These are phyloP conservation scores for Monoplex corrugatus DNA, from an alignment of 2,888 invertebrate species.

Conservation along the genomic window DNA sequence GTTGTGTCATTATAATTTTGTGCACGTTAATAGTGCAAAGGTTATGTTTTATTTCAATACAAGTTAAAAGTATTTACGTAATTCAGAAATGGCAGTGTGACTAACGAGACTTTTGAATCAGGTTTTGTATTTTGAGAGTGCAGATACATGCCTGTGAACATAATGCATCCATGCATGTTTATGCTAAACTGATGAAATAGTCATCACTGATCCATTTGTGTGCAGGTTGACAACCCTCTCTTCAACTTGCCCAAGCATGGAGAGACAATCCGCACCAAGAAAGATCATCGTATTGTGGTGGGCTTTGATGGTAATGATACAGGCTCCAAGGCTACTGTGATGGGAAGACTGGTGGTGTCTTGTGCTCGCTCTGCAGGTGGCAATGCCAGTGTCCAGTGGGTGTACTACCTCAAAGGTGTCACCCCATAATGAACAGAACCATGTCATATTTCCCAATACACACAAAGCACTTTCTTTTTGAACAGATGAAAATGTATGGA, in stretches of 20 bases:
- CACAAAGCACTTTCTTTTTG: background rate
- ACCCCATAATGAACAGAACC: slow-evolving; percentile 59
- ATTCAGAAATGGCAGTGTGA: no score
- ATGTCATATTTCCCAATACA: background rate
- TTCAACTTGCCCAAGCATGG: slow-evolving; percentile 81
- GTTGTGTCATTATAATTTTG: no score
- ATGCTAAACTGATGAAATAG: no score
- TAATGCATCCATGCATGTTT: no score
- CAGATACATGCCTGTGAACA: no score
- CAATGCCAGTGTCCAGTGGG: slow-evolving; percentile 80
- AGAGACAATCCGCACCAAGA: slow-evolving; percentile 81
- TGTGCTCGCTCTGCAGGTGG: slow-evolving; percentile 80
- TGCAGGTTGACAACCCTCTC: slow-evolving; percentile 81
- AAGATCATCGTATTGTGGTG: slow-evolving; percentile 81
- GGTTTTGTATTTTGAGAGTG: no score
- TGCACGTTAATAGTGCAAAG: no score
- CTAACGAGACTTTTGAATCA: no score
- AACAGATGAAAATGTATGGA: no score
- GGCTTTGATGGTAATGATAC: slow-evolving; percentile 81
- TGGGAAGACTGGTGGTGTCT: slow-evolving; percentile 81
- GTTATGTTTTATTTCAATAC: no score
- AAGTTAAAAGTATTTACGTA: no score
- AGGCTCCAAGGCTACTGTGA: slow-evolving; percentile 78
- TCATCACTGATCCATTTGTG: background rate
- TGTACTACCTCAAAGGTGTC: slow-evolving; percentile 81